Conservation (phyloP, 2,113 vertebrate genomes). For the Synodontis membranacea region DNA sequence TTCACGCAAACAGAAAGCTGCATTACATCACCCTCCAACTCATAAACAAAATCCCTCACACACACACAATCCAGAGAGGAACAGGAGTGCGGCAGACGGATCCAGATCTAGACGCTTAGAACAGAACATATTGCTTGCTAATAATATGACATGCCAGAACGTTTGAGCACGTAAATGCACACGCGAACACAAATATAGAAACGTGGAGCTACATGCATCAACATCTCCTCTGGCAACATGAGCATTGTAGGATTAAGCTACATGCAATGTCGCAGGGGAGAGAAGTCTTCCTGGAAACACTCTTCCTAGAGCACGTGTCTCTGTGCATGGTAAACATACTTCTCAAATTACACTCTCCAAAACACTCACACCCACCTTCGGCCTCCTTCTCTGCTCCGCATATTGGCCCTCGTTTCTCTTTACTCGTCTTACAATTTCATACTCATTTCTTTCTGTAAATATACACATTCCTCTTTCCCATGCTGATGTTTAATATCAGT, state of each 20-base stretch:
- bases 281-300: constrained; percentile 57
- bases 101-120: background rate
- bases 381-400: background rate
- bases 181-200: constrained; percentile 16
- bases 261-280: background rate
- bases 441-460: constrained; percentile 36
- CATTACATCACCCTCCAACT: background rate
- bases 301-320: constrained; percentile 63
- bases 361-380: constrained; percentile 27
- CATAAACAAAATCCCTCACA: constrained; percentile 7
- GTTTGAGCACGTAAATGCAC: background rate
- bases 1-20: background rate
- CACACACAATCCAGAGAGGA: background rate
- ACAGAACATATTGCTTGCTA: background rate
- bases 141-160: background rate
- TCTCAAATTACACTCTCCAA: constrained; percentile 64
- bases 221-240: background rate
- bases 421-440: background rate
- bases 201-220: background rate
- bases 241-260: background rate
- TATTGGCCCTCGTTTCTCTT: background rate
- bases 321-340: constrained; percentile 67
- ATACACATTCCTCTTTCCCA: constrained; percentile 56
- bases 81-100: background rate
- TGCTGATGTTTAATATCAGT: too few species aligned